These are phyloP conservation scores for Lymantria monacha DNA, from an alignment of 2,888 invertebrate species.

Conservation along the genomic window DNA sequence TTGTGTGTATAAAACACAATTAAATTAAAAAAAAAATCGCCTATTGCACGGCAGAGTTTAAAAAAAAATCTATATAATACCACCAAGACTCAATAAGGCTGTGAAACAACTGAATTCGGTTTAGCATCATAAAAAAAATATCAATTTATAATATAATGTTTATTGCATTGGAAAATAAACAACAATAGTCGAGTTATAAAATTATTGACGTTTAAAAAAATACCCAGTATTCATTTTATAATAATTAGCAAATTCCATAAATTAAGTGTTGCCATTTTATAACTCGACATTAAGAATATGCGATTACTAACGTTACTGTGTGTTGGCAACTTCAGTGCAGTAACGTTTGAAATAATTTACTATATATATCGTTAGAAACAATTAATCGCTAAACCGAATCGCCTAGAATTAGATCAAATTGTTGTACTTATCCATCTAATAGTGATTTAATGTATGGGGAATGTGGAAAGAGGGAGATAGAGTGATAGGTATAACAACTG, in stretches of 20 bases:
- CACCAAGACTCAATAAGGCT: conserved; percentile 77
- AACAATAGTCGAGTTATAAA: conserved; percentile 20
- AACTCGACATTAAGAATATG: conserved; percentile 22
- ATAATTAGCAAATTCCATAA: too few species aligned
- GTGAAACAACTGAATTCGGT: conserved; percentile 76
- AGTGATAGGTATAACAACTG: conserved; percentile 48
- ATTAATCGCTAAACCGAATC: conserved; percentile 57
- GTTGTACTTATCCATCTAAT: conserved; percentile 76
- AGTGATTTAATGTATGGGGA: conserved; percentile 63
- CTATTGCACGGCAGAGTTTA: conserved; percentile 51
- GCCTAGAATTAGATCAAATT: conserved; percentile 75
- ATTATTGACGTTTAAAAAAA: conserved; percentile 2
- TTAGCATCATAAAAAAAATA: conserved; percentile 48
- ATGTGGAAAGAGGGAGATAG: conserved; percentile 50
- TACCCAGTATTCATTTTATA: too few species aligned
- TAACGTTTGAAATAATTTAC: conserved; percentile 13
- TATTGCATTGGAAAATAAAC: too few species aligned
- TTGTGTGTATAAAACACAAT: neutral
- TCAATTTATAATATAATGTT: conserved; percentile 23
- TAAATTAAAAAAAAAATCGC: conserved; percentile 1
- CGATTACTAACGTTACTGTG: conserved; percentile 12
- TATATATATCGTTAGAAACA: neutral
- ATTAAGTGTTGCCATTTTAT: conserved; percentile 13
- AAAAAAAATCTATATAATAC: conserved; percentile 48
- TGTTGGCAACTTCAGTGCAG: conserved; percentile 6